These are phyloP conservation scores for Stratiomys singularior DNA, from an alignment of 2,888 invertebrate genomes.

Conservation along the genomic window DNA sequence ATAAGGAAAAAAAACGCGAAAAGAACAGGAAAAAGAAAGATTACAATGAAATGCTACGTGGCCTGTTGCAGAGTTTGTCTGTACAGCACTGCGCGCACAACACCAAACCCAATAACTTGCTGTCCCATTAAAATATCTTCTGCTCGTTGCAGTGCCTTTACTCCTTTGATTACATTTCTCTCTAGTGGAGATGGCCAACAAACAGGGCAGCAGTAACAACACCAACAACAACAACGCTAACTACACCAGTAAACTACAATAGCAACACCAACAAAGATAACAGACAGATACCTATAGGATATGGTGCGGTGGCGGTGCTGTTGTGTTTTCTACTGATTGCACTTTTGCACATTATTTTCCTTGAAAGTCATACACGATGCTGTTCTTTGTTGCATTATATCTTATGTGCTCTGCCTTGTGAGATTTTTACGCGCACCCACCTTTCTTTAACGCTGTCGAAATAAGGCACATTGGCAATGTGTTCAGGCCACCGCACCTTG, in stretches of 20 bases:
- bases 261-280: neutral
- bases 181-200: neutral
- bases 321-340: constrained; percentile 14
- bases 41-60: constrained; percentile 18
- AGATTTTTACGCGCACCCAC: constrained; percentile 3
- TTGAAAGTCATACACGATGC: constrained; percentile 1
- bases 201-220: too few relatives aligned
- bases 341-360: constrained; percentile 10
- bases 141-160: neutral
- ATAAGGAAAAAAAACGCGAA: neutral
- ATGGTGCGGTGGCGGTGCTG: neutral
- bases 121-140: constrained; percentile 31
- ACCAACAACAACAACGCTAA: too few relatives aligned
- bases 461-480: neutral
- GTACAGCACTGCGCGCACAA: neutral
- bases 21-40: neutral
- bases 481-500: too few relatives aligned
- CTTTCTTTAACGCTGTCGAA: constrained; percentile 11
- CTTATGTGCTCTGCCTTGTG: neutral
- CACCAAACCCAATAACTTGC: constrained; percentile 13
- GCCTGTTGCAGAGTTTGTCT: neutral
- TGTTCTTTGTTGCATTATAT: neutral
- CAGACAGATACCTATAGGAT: neutral
- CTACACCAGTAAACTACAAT: neutral
- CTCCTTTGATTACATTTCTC: constrained; percentile 1